Base-by-base conservation (phyloP, 2,888 invertebrate species). In the Plemyria rubiginata region DNA sequence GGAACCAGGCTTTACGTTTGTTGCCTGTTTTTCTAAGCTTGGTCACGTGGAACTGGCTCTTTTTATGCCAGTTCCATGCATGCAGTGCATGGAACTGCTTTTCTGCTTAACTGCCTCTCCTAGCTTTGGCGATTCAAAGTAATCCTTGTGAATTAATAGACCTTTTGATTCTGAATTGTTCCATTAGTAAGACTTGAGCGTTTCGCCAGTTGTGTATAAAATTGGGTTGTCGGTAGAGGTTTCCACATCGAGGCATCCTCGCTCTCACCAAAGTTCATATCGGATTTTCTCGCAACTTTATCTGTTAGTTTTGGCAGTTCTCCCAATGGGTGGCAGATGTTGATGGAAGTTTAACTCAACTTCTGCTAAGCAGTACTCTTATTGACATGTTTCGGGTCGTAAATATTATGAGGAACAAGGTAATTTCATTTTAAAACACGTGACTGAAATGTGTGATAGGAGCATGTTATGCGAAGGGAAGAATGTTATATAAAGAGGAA, bases 321-420 rank as follows among this genome's bases (percentile, higher is more conserved):
- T 85, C 87, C 86, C 82, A 84, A 84, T 84, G 77, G 82, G 76
- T 74, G 77, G 80, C 87, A 86, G 87, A 82, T 88, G 85, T 80
- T 79, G 80, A 79, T 80, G 73, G 74, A 83, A 82, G 77, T 79
- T 70, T 70, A 56, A 70, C 72, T 62, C 70, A 82, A 82, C 70
- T 84, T 80, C 67, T 70, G 67, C 75, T 76, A 78, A 83, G 79
- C 77, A 74, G 72, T 72, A 57, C 45, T 60, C 56, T 52, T 41
- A 65, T 59, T 50, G 57, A 66, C 71, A 65, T 70, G 41, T 40
- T 59, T 36, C 36, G n/a, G 43, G 11, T 55, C 13, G 4, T 54
- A 41, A 15, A 32, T 13, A 45, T 45, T n/a, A n/a, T n/a, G n/a
- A 52, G 52, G 43, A 36, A 40, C 12, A 32, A n/a, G 16, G 8